Conservation (phyloP, 2,888 invertebrate genomes). For the Leptopilina drosophilae region DNA sequence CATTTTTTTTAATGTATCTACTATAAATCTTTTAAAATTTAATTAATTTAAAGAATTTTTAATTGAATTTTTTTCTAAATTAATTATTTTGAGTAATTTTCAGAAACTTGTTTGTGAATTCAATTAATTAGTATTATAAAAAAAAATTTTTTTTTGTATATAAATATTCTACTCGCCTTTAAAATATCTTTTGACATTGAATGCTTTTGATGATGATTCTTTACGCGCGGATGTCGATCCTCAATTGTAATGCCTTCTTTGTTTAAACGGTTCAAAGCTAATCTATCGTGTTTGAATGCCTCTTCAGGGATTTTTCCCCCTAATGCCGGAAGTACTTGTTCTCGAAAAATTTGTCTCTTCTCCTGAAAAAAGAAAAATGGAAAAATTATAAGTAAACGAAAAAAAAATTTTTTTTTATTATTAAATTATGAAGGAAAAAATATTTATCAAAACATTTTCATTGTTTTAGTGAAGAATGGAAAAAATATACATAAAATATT, state of each 20-base stretch:
- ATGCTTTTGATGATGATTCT: conserved; percentile 26
- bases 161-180: conserved; percentile 1
- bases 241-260: conserved; percentile 81
- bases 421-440: too few species aligned
- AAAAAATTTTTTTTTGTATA: too few species aligned
- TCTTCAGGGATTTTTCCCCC: conserved; percentile 83
- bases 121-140: too few species aligned
- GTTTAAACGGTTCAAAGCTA: conserved; percentile 81
- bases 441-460: too few species aligned
- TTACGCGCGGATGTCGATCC: conserved; percentile 58
- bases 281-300: conserved; percentile 81
- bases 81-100: too few species aligned
- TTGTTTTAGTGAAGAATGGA: too few species aligned
- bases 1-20: too few species aligned
- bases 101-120: too few species aligned
- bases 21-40: too few species aligned
- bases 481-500: too few species aligned
- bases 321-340: conserved; percentile 80
- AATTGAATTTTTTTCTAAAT: too few species aligned
- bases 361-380: conserved; percentile 68
- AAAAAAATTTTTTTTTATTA: not conserved
- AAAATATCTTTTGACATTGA: conserved; percentile 22
- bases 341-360: conserved; percentile 82
- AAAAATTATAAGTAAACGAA: not conserved
- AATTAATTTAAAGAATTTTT: too few species aligned